Conservation (phyloP, 2,888 invertebrate genomes). For the Perizoma affinitatum region DNA sequence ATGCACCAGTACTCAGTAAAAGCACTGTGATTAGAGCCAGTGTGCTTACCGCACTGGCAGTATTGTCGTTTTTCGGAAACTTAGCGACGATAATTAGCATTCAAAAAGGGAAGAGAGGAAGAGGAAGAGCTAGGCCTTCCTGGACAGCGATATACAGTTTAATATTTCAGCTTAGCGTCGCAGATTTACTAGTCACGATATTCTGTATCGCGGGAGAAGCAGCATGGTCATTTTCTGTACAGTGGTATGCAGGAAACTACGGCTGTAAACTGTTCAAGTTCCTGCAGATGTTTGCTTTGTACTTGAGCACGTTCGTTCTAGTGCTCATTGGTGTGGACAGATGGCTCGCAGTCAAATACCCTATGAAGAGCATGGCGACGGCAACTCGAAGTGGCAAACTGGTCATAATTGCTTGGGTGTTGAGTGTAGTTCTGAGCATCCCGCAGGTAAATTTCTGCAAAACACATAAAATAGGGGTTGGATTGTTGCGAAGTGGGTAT, state of each 20-base stretch:
- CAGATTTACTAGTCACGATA: conserved; percentile 91
- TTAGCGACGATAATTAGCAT: conserved; percentile 91
- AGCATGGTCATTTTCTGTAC: conserved; percentile 91
- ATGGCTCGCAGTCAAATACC: conserved; percentile 92
- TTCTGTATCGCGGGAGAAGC: conserved; percentile 93
- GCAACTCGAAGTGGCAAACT: conserved; percentile 87
- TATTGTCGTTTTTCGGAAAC: conserved; percentile 90
- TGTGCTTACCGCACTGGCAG: conserved; percentile 87
- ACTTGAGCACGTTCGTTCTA: conserved; percentile 92
- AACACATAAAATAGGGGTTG: too few species aligned
- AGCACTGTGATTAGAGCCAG: conserved; percentile 86
- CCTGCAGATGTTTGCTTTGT: conserved; percentile 91
- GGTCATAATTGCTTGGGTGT: conserved; percentile 87
- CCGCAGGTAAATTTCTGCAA: conserved; percentile 88
- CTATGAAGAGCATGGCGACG: conserved; percentile 88
- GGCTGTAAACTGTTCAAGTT: conserved; percentile 92
- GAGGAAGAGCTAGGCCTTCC: conserved; percentile 83
- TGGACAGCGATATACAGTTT: conserved; percentile 90
- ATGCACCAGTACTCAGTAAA: conserved; percentile 87
- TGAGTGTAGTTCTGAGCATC: conserved; percentile 89
- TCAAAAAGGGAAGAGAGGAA: conserved; percentile 84
- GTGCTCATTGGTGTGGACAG: conserved; percentile 93
- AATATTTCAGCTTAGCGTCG: conserved; percentile 92
- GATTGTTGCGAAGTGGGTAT: too few species aligned
- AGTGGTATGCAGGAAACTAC: conserved; percentile 91